Base-by-base conservation (phyloP, 2,888 invertebrate species). In the Cantharis flavilabris region DNA sequence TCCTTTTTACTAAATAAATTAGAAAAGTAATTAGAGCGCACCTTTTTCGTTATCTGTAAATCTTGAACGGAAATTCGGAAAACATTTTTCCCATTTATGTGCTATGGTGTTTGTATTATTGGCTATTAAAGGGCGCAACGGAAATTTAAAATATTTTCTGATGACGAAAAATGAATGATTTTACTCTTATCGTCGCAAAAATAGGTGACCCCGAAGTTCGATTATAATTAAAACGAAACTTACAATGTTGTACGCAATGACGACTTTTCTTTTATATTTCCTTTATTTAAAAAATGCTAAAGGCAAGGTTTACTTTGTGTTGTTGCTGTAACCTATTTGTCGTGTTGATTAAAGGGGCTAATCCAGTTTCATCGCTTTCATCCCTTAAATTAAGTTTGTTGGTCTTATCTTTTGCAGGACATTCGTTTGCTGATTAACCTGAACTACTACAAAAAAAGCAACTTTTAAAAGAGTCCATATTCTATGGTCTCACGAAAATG, bases 121-220 rank as follows among this genome's bases (percentile, higher is more conserved):
- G 85, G 83, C 85, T 85, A 85, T 85, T 85, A 85, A 83, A 83
- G 83, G 83, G 82, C 83, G 82, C 82, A 82, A 84, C 85, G 86
- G 86, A 86, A 86, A 86, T 86, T 86, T 85, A 84, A 86, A 85
- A 83, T 84, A 83, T 83, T 84, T 83, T 16, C 16, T 16, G 16
- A 16, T 16, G n/a, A 84, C 84, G 82, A 82, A 83, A 82, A 82
- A 80, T 49, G 5, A n/a, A 49, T n/a, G 4, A 64, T 18, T 64
- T 23, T 64, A 18, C 64, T 11, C 64, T 20, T 18, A 16, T 10
- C 18, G 64, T n/a, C 65, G 23, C n/a, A 1, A 2, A 26, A 13
- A n/a, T 13, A 23, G 13, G 23, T 23, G 20, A 65, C 65, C 65
- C 23, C 65, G 3, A 65, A 23, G 65, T 65, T 67, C 13, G 33